Percentiles rank a stretch among this genome's conserved stretches.
Conservation (phyloP, 1,140 invertebrate genomes). For the Eueides isabella region DNA sequence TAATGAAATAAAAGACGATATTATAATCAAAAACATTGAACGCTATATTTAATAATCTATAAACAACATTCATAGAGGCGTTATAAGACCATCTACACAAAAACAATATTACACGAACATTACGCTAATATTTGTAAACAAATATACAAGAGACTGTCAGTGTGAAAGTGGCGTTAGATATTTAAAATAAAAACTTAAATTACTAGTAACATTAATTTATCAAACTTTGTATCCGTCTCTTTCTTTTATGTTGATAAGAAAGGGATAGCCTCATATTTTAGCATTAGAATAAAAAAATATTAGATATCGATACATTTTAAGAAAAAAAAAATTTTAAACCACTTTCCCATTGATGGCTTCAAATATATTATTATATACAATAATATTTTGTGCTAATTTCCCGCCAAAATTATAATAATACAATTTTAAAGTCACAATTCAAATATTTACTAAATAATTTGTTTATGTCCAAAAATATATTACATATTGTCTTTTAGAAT, state of each 20-base stretch:
- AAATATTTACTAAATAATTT: not conserved
- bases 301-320: too few relatives aligned
- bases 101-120: conserved; percentile 33
- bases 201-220: too few relatives aligned
- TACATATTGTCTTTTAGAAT: conserved; percentile 7
- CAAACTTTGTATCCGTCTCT: too few relatives aligned
- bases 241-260: too few relatives aligned
- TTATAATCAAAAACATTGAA: conserved; percentile 69
- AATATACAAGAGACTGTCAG: not conserved
- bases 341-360: not conserved
- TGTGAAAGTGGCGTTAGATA: not conserved
- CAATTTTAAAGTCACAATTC: too few relatives aligned
- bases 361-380: conserved; percentile 3
- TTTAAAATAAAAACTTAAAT: too few relatives aligned
- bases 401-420: not conserved
- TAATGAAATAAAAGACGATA: conserved; percentile 56
- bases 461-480: not conserved
- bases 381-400: not conserved
- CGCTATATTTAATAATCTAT: conserved; percentile 74
- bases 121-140: conserved; percentile 11
- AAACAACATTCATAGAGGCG: conserved; percentile 75
- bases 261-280: too few relatives aligned
- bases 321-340: not conserved
- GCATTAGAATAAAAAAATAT: too few relatives aligned
- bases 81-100: conserved; percentile 53